Conservation (phyloP, 1,140 invertebrate genomes). For the Caenorhabditis briggsae region DNA sequence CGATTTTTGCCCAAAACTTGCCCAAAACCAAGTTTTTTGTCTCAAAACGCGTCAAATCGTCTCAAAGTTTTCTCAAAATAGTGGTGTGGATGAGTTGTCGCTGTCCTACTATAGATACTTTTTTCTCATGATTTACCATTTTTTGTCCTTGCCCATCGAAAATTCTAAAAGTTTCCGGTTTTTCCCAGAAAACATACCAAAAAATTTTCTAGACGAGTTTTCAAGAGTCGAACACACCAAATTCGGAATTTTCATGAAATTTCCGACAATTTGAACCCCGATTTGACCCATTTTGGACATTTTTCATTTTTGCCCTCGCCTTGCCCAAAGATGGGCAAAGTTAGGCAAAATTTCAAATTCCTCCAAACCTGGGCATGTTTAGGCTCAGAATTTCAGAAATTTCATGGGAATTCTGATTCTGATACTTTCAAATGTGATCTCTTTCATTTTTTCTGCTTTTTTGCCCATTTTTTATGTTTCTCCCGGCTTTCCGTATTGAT, state of each 20-base stretch:
- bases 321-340: neutral
- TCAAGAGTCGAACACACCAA: too few relatives aligned
- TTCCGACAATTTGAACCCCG: too few relatives aligned
- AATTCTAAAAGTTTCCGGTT: neutral
- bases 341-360: neutral
- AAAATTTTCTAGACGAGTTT: too few relatives aligned
- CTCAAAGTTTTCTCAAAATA: too few relatives aligned
- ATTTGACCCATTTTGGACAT: neutral
- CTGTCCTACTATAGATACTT: neutral
- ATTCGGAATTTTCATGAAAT: neutral
- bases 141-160: neutral
- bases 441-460: neutral
- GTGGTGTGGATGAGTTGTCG: too few relatives aligned
- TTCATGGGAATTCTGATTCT: neutral
- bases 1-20: too few relatives aligned
- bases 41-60: too few relatives aligned
- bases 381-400: neutral
- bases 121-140: neutral
- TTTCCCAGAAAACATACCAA: neutral
- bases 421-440: too few relatives aligned
- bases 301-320: neutral
- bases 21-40: too few relatives aligned
- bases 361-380: neutral
- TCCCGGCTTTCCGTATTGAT: constrained; percentile 19
- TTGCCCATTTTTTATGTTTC: neutral